Evolutionary conservation across 2,888 invertebrate species (phyloP), one percentile per base, ranked within the genome.

Genomic region (Serripes groenlandicus): DNA sequence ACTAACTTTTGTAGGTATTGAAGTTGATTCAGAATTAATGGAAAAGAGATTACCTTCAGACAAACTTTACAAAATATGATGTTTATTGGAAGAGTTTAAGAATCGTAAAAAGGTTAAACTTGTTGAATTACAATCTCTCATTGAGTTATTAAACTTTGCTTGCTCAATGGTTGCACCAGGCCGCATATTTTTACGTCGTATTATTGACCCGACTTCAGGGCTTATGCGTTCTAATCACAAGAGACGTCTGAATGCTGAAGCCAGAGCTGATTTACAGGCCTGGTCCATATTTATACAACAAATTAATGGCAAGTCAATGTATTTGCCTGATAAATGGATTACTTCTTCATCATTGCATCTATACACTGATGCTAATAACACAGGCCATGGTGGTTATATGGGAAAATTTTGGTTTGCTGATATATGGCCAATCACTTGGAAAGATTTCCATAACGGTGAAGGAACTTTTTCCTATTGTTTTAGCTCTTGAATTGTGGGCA

Each of bases 391-490:
- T 21, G 56, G 56, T 56, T 64, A 56, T 23, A n/a, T 56, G 23
- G 32, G 66, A 3, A 9, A 34, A 5, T 15, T 52, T 0, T 80
- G 80, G 71, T 75, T 80, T 23, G 66, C 66, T 64, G 78, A 75
- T 4, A 3, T 26, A 5, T 85, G 78, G 73, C 71, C 71, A 21
- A 0, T 21, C 15, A 15, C 23, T 5, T 56, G 23, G 64, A 21
- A 34, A 34, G 18, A 11, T 30, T 68, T 52, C 28, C 35, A 87
- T 85, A 9, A 74, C 84, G 28, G 66, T 80, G 52, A 82, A 81
- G 42, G 85, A 82, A 42, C 69, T 85, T 21, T 78, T 85, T 28
- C 85, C 84, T 15, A 87, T 85, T 32, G 75, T 81, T 11, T 30
- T 82, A 15, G 75, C 87, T 21, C 37, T 87, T 18, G 78, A 87